Percentiles rank a stretch among this genome's conserved stretches.
Evolutionary conservation across 2,888 invertebrate species (phyloP).

Genomic region (Cylloceria caligata): DNA sequence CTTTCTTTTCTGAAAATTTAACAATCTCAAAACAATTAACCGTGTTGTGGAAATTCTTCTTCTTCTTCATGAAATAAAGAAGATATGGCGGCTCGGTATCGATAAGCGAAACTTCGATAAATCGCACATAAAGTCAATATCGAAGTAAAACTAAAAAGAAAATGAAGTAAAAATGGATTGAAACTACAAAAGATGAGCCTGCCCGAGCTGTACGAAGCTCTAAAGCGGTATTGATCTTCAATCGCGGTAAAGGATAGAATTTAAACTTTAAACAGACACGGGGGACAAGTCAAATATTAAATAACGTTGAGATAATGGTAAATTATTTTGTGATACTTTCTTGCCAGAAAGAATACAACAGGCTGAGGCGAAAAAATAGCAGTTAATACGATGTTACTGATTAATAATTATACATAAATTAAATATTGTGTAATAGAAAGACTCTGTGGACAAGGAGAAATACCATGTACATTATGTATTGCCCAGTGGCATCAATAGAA

Average conservation of each 20-base stretch:
- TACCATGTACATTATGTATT: slow-evolving; percentile 84
- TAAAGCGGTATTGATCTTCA: slow-evolving; percentile 58
- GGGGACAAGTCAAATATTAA: slow-evolving; percentile 78
- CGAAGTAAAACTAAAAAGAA: slow-evolving; percentile 53
- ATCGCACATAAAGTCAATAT: slow-evolving; percentile 59
- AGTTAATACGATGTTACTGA: slow-evolving; percentile 82
- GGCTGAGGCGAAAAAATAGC: slow-evolving; percentile 79
- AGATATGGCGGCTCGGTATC: slow-evolving; percentile 46
- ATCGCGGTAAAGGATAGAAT: slow-evolving; percentile 57
- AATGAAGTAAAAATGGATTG: slow-evolving; percentile 23
- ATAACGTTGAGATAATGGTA: slow-evolving; percentile 83
- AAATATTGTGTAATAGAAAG: slow-evolving; percentile 83
- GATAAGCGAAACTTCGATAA: slow-evolving; percentile 42
- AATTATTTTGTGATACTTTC: slow-evolving; percentile 85
- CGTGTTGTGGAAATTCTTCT: slow-evolving; percentile 49
- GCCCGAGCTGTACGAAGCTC: slow-evolving; percentile 39
- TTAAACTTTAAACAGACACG: slow-evolving; percentile 60
- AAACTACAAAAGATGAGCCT: slow-evolving; percentile 40
- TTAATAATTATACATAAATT: slow-evolving; percentile 80
- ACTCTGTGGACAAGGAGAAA: slow-evolving; percentile 82
- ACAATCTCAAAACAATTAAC: slow-evolving; percentile 26
- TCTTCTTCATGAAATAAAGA: slow-evolving; percentile 26
- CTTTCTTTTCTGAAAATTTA: slow-evolving; percentile 34
- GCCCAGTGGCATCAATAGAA: slow-evolving; percentile 83
- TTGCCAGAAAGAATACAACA: slow-evolving; percentile 84